These are phyloP conservation scores for Xerus inauris DNA, from an alignment of 2,113 vertebrate species.

Conservation along the genomic window DNA sequence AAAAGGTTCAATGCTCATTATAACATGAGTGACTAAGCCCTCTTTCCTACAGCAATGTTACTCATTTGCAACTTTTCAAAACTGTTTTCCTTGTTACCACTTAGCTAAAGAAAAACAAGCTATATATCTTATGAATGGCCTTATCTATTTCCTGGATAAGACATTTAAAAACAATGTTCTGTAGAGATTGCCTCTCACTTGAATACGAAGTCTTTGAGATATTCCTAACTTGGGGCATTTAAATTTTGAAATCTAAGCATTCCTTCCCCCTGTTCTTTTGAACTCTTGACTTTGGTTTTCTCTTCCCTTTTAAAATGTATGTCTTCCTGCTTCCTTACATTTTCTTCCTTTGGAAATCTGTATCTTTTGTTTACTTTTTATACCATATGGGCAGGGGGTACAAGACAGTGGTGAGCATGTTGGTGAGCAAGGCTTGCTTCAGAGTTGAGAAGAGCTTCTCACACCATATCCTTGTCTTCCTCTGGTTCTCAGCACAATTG, in stretches of 20 bases:
- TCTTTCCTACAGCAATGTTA: constrained; percentile 81
- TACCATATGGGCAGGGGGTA: too few species aligned
- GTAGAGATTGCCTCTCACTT: constrained; percentile 72
- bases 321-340: constrained; percentile 65
- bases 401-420: too few species aligned
- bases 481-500: too few species aligned
- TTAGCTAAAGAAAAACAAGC: constrained; percentile 78
- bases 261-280: constrained; percentile 66
- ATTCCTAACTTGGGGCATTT: constrained; percentile 74
- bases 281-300: constrained; percentile 67
- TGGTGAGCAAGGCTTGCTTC: too few species aligned
- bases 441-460: too few species aligned
- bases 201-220: constrained; percentile 58
- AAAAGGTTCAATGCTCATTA: constrained; percentile 79
- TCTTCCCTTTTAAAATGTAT: constrained; percentile 73
- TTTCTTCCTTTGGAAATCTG: constrained; percentile 13
- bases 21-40: constrained; percentile 71
- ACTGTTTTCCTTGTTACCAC: constrained; percentile 76
- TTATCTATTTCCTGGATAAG: constrained; percentile 82
- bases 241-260: constrained; percentile 65
- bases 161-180: constrained; percentile 75
- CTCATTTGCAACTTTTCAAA: constrained; percentile 71
- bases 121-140: constrained; percentile 84
- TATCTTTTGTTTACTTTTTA: background rate
- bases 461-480: too few species aligned